Percentiles rank a stretch among this genome's conserved stretches.
Conservation (phyloP, 2,888 invertebrate species). For the Unio delphinus region DNA sequence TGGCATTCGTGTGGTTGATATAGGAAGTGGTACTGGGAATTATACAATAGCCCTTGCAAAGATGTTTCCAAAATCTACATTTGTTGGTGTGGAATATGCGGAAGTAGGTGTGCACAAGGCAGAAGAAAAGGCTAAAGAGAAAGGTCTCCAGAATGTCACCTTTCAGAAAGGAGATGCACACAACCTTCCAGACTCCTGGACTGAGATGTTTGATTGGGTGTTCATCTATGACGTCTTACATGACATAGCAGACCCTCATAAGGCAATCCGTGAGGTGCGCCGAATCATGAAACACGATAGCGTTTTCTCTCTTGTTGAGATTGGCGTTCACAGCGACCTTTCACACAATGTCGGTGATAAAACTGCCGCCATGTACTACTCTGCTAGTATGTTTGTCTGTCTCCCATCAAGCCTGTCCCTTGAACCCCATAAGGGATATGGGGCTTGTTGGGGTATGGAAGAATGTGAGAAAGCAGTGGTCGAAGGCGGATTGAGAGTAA, state of each 20-base stretch:
- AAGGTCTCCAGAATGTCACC: conserved; percentile 1
- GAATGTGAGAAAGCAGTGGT: conserved; percentile 3
- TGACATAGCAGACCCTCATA: conserved; percentile 8
- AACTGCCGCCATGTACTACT: conserved; percentile 3
- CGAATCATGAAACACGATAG: conserved; percentile 9
- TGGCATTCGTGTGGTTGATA: conserved; percentile 4
- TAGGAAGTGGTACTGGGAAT: conserved; percentile 6
- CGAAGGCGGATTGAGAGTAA: neutral
- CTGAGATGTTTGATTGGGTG: conserved; percentile 7
- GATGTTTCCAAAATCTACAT: conserved; percentile 5
- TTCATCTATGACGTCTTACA: conserved; percentile 10
- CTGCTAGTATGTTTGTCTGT: conserved; percentile 17
- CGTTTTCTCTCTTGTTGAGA: conserved; percentile 5
- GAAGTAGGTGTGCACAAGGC: conserved; percentile 1
- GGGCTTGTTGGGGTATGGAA: conserved; percentile 19
- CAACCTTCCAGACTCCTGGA: conserved; percentile 4
- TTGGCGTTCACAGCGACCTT: conserved; percentile 3
- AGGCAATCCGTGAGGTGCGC: conserved; percentile 3
- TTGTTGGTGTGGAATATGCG: conserved; percentile 3
- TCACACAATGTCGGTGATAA: conserved; percentile 5
- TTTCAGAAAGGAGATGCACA: conserved; percentile 5
- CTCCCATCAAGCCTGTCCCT: conserved; percentile 12
- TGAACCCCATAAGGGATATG: conserved; percentile 13
- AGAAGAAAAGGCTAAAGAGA: neutral
- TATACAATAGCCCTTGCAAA: conserved; percentile 1